Evolutionary conservation across 2,888 invertebrate genomes (phyloP), one percentile per base, ranked within the genome.

Genomic region (Caenorhabditis becei): DNA sequence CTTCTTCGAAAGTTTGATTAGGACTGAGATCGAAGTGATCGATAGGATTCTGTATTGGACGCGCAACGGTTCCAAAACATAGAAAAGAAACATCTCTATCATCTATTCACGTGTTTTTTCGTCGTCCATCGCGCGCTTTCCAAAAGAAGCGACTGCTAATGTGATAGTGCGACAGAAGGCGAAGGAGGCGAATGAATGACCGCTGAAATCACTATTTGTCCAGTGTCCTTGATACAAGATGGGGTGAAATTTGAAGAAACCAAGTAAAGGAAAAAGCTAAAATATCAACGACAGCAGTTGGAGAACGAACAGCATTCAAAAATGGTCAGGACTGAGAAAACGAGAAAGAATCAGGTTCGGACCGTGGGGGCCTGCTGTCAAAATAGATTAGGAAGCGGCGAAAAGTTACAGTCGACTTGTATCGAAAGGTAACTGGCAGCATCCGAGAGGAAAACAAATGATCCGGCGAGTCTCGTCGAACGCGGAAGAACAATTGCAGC

Each of bases 21-120:
- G 41, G 16, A n/a, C n/a, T 32, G 54, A 54, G 10, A 32, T 32
- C 41, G 41, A 47, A 18, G 18, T 11, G 56, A 56, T 51, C 23
- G 10, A 51, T 51, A 1, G 5, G 18, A 49, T 7, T 49, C 4
- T 49, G 24, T 26, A 8, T 24, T 23, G 26, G 14, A 51, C n/a
- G 23, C 26, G 23, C 32, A 32, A 58, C 58, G 37, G 58, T 58
- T 58, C 37, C 37, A 20, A 37, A 58, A 37, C 20, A 32, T 56
- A 37, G 20, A 58, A 37, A 58, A 58, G 58, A 58, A 58, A 58
- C 58, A 58, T 37, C 58, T 20, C 37, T 37, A 58, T 37, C 58
- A 37, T 18, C 37, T 2, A 61, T 61, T 61, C 61, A 61, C 61
- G 61, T 61, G 61, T 61, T 61, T 61, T 61, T 61, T 61, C 37